phyloP scores from a whole-genome alignment of 2,113 vertebrate genomes.

The Telmatochromis brichardi region DNA sequence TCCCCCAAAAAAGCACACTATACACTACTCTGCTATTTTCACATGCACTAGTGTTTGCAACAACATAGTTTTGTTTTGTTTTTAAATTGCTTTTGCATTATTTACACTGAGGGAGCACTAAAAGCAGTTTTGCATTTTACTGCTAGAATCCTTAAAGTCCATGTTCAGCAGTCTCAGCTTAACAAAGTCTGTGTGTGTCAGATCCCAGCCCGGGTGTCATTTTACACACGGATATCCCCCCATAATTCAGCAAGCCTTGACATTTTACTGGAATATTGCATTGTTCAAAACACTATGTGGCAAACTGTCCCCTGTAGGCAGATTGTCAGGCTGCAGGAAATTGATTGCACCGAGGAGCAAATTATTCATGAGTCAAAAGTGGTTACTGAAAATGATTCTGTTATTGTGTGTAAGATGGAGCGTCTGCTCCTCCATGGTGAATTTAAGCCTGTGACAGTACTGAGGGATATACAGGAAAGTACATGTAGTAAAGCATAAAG shows the following conservation, averaged over 20 bases:
- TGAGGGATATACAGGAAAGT: background rate
- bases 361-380: constrained; percentile 31
- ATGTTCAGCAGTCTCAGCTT: background rate
- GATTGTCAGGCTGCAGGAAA: background rate
- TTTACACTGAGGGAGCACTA: background rate
- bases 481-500: background rate
- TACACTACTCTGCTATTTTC: background rate
- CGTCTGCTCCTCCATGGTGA: background rate
- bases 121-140: background rate
- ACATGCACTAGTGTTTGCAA: background rate
- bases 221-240: background rate
- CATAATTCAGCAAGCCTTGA: background rate
- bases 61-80: background rate
- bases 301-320: background rate
- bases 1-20: background rate
- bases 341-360: constrained; percentile 16
- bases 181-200: background rate
- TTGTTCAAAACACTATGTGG: background rate
- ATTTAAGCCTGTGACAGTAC: background rate
- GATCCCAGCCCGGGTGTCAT: background rate
- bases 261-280: background rate
- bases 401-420: background rate
- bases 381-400: background rate
- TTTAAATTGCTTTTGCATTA: background rate
- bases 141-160: background rate